Conservation (phyloP, 2,797 vertebrate species). For the Diplodus puntazzo region DNA sequence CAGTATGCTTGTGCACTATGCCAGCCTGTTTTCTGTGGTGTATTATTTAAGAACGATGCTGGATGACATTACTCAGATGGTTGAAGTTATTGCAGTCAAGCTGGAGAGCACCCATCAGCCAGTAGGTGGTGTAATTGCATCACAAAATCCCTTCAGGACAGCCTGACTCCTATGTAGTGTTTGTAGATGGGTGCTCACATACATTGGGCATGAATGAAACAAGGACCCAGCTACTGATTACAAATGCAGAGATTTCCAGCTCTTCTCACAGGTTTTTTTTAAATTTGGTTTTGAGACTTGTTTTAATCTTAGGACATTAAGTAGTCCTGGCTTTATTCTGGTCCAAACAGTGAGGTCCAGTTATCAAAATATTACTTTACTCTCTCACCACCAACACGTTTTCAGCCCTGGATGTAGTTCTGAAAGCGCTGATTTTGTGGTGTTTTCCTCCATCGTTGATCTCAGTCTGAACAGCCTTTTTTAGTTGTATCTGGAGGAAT, state of each 20-base stretch:
- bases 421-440: neutral
- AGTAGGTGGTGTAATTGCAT: conserved; percentile 58
- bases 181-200: neutral
- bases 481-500: neutral
- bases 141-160: conserved; percentile 1
- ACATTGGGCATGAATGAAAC: conserved; percentile 55
- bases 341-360: neutral
- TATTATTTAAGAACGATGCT: neutral
- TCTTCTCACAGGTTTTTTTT: neutral
- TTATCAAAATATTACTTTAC: neutral
- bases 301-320: neutral
- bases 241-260: neutral
- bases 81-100: too few relatives aligned
- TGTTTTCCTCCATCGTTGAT: neutral
- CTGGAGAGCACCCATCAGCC: neutral
- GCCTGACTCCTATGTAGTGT: neutral
- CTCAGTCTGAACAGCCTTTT: neutral
- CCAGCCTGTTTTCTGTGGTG: neutral
- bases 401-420: neutral
- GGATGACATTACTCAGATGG: neutral
- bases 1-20: neutral
- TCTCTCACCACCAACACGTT: neutral
- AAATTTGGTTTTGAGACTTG: neutral
- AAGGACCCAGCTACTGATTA: neutral
- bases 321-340: neutral